Base-by-base conservation (phyloP, 1,140 invertebrate genomes). In the Microplitis demolitor region DNA sequence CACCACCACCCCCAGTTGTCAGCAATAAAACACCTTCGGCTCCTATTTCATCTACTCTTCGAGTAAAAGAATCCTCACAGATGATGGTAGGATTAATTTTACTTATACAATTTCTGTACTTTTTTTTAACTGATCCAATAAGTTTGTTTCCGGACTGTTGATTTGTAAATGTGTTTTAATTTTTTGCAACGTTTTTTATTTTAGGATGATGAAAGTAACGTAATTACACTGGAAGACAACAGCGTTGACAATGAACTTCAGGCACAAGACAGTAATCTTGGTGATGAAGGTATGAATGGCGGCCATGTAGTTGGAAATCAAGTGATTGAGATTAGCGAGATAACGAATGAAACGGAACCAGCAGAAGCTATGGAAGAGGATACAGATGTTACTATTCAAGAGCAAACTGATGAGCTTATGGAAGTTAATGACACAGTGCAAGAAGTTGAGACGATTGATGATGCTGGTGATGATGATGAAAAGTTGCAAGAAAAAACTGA, bases 1-100 rank as follows among this genome's bases (percentile, higher is more conserved):
- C 79, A n/a, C 76, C 83, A 16, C 78, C 77, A 13, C 79, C 81
- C n/a, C 78, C 80, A 35, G 74, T 78, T 67, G 82, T 84, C 62
- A 78, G 53, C 64, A 75, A 61, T 51, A 60, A 77, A 11, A 64
- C 74, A 58, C 70, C 69, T 58, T 54, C 70, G n/a, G 33, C 75
- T 51, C 69, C 76, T 67, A 79, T 77, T 62, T 72, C 67, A 35
- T 78, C 77, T 4, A 78, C 75, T 39, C 56, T 81, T 33, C 71
- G 74, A 75, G 74, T 76, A 14, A 78, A 78, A 77, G 75, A 78
- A 72, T 73, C 74, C 11, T 14, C 64, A 51, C 66, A 77, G 11
- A 64, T 74, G 31, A 74, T 68, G 71, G 68, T 75, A 72, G 39
- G 39, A 45, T 45, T 45, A 45, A 24, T 24, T 45, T 45, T 45